phyloP scores from a whole-genome alignment of 2,888 invertebrate genomes.

The Tricholauxania praeusta region DNA sequence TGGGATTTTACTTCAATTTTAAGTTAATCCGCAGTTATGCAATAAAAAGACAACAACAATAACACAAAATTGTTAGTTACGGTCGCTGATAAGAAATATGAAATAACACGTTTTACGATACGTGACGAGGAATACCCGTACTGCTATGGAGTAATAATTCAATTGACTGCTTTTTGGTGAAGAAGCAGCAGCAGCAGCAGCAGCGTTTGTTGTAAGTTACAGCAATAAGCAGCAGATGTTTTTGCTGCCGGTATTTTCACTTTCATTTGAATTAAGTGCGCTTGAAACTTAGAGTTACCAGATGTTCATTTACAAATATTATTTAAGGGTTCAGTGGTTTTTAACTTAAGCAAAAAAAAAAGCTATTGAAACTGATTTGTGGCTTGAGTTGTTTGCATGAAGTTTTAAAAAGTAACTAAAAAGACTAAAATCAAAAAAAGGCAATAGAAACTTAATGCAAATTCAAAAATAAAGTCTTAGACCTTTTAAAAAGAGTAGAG shows the following conservation, averaged over 20 bases:
- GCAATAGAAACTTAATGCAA: too few relatives aligned
- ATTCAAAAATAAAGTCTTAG: too few relatives aligned
- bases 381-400: too few relatives aligned
- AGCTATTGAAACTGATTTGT: too few relatives aligned
- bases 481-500: too few relatives aligned
- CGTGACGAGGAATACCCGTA: background rate
- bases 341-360: background rate
- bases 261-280: constrained; percentile 45
- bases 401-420: too few relatives aligned
- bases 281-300: constrained; percentile 7
- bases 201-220: background rate
- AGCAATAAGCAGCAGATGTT: background rate
- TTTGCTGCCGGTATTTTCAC: constrained; percentile 53
- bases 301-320: background rate
- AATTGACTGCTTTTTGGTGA: background rate
- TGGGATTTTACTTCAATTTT: constrained; percentile 7
- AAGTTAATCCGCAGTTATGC: constrained; percentile 25
- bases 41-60: constrained; percentile 15
- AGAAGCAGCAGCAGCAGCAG: background rate
- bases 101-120: background rate
- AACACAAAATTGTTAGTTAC: background rate
- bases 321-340: background rate
- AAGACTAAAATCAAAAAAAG: too few relatives aligned
- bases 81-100: background rate
- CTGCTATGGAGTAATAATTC: background rate